A percentile compares a stretch with the other conserved stretches of the same genome.
Conservation (phyloP, 2,113 vertebrate genomes). For the Macroglossus sobrinus region DNA sequence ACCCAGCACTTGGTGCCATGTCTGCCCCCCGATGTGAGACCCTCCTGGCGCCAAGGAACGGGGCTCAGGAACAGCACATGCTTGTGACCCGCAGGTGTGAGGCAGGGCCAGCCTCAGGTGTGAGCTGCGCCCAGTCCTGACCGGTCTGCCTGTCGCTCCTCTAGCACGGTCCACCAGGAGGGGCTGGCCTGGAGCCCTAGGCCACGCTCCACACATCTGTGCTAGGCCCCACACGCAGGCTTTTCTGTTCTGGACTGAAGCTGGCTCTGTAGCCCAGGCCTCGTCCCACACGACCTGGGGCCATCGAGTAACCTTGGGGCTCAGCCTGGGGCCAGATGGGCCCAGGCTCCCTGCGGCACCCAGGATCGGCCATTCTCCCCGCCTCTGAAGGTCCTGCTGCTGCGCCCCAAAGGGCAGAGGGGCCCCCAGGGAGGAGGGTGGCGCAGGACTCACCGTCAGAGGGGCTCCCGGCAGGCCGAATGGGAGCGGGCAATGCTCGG, state of each 20-base stretch:
- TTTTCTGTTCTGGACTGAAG: not conserved
- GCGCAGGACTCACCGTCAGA: conserved; percentile 79
- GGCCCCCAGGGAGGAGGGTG: not conserved
- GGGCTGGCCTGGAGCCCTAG: not conserved
- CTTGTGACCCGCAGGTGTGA: accelerated
- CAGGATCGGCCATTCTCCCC: not conserved
- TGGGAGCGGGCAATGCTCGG: conserved; percentile 83
- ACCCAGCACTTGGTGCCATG: not conserved
- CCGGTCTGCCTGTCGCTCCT: not conserved
- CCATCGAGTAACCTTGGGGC: too few relatives aligned
- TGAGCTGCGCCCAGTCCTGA: not conserved
- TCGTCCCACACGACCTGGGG: not conserved
- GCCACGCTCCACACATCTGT: accelerated
- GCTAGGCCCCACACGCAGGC: not conserved
- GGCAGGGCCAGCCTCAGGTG: accelerated
- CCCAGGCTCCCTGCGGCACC: not conserved
- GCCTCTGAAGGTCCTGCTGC: not conserved
- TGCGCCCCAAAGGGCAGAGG: not conserved
- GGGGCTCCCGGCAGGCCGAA: conserved; percentile 86
- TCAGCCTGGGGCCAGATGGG: not conserved
- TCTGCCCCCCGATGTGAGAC: accelerated
- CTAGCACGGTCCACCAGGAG: accelerated
- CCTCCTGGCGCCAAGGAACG: accelerated
- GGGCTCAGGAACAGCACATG: accelerated
- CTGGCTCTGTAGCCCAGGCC: too few relatives aligned